Evolutionary conservation across 1,140 invertebrate genomes (phyloP), one percentile per base, ranked within the genome.

Genomic region (Anthonomus grandis): DNA sequence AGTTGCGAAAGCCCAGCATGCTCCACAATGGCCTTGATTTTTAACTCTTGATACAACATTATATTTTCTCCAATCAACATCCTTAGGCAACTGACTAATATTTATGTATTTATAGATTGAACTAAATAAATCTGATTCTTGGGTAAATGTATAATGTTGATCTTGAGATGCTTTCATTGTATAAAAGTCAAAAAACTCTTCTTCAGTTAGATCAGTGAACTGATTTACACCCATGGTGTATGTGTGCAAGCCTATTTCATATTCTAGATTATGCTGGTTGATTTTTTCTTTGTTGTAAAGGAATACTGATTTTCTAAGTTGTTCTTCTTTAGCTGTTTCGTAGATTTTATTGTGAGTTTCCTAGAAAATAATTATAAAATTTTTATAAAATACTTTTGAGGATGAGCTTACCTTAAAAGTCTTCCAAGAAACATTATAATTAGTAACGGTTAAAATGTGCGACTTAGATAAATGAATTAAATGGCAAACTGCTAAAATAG

Each of bases 1-100:
- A 4, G 86, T 73, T 54, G 89, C 90, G 78, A 97, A 96, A 47
- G 92, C 83, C 93, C 93, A 97, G 77, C 93, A 96, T 10, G 90
- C 92, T 58, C 94, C 93, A 76, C 94, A 97, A 69, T 86, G 81
- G 25, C 87, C 90, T 80, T 97, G 94, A 79, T 97, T 86, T 76
- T 97, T 97, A 19, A 97, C 81, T 1, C 78, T 79, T 15, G 93
- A 97, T 18, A 98, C 93, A 60, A 88, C 89, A 34, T 92, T 92
- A 54, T 86, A 75, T 38, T 79, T 68, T 64, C 89, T 82, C 95
- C 95, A 97, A 75, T 98, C 93, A 52, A 96, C 85, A 8, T 73
- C 55, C 13, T 78, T 73, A 10, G 91, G 90, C 34, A 92, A 23
- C n/a, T n/a, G n/a, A n/a, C n/a, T n/a, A n/a, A n/a, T n/a, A n/a